Conservation (phyloP, 2,888 invertebrate genomes). For the Stenotaenia linearis region DNA sequence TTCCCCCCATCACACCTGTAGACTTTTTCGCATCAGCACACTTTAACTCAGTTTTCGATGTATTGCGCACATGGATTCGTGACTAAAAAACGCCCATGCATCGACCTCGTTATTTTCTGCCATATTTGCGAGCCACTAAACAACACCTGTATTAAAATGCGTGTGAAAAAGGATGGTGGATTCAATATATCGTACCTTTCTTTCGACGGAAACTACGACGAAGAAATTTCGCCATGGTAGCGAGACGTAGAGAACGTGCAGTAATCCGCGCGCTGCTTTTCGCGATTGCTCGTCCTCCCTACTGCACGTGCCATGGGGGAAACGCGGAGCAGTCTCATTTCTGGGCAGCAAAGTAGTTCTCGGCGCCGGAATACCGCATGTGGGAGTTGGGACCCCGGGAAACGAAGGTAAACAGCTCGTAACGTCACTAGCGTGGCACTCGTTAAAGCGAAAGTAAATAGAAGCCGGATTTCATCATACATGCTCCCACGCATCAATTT, state of each 20-base stretch:
- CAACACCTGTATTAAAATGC: neutral
- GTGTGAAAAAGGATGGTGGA: neutral
- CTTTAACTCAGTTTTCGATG: neutral
- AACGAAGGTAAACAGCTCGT: slow-evolving; percentile 24
- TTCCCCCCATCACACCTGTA: neutral
- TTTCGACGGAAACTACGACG: slow-evolving; percentile 36
- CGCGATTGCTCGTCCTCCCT: slow-evolving; percentile 16
- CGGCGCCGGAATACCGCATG: slow-evolving; percentile 6
- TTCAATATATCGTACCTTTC: slow-evolving; percentile 31
- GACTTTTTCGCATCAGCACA: neutral
- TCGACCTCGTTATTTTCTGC: slow-evolving; percentile 5
- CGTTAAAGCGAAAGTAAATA: slow-evolving; percentile 17
- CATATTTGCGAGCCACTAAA: neutral
- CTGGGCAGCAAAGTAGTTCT: slow-evolving; percentile 1
- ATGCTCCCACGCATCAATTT: neutral
- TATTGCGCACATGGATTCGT: slow-evolving; percentile 17
- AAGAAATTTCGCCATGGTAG: slow-evolving; percentile 35
- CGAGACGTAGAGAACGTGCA: neutral
- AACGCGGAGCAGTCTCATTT: slow-evolving; percentile 22
- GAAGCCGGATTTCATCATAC: neutral
- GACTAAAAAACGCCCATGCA: slow-evolving; percentile 4
- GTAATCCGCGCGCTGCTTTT: slow-evolving; percentile 24
- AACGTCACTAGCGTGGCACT: neutral
- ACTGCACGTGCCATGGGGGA: slow-evolving; percentile 17
- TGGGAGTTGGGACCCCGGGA: slow-evolving; percentile 19